Conservation (phyloP, 2,888 invertebrate genomes). For the Tipula unca region DNA sequence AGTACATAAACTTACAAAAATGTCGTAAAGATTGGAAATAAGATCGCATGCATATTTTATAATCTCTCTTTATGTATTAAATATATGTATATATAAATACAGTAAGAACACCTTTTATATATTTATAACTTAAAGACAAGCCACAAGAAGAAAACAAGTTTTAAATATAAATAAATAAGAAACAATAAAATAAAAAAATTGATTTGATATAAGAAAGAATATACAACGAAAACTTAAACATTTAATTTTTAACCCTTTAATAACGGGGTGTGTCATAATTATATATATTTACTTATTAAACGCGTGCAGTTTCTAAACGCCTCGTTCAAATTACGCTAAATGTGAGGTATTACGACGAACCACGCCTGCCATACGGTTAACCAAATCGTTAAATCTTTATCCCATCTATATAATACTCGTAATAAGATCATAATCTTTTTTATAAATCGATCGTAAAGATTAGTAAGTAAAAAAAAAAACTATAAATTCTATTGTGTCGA, state of each 20-base stretch:
- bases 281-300: not conserved
- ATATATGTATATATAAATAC: not conserved
- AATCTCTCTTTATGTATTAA: not conserved
- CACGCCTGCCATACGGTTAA: not conserved
- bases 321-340: not conserved
- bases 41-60: conserved; percentile 17
- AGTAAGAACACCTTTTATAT: not conserved
- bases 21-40: not conserved
- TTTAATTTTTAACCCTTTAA: not conserved
- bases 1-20: not conserved
- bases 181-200: not conserved
- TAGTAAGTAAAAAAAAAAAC: not conserved
- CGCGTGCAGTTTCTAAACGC: too few species aligned
- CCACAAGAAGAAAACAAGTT: conserved; percentile 2
- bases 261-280: not conserved
- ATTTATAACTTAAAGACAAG: not conserved
- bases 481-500: not conserved
- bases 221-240: not conserved
- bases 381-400: not conserved
- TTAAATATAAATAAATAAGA: conserved; percentile 2
- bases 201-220: not conserved
- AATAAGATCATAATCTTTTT: not conserved
- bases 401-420: not conserved
- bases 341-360: not conserved
- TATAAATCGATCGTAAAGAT: not conserved